phyloP scores from a whole-genome alignment of 1,140 invertebrate genomes.

The Papilio machaon region DNA sequence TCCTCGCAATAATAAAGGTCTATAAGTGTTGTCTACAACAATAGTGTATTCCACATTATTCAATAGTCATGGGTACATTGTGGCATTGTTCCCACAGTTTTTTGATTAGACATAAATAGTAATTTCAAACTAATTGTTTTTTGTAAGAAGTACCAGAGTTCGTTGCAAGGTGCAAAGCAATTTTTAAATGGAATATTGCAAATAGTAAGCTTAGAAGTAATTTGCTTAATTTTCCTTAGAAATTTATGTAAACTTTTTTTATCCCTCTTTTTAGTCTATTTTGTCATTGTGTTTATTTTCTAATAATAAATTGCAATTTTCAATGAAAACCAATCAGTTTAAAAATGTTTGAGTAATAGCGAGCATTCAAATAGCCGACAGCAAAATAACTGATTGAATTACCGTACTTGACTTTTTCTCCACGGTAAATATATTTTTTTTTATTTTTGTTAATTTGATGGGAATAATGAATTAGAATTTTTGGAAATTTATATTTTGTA shows the following conservation, averaged over 20 bases:
- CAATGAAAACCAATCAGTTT: constrained; percentile 34
- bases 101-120: background rate
- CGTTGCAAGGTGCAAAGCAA: too few relatives aligned
- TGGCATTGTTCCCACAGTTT: too few relatives aligned
- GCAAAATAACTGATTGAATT: constrained; percentile 21
- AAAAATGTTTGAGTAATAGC: constrained; percentile 34
- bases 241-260: background rate
- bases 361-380: constrained; percentile 2
- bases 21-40: background rate
- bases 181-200: too few relatives aligned
- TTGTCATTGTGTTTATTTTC: constrained; percentile 7
- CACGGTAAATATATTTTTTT: background rate
- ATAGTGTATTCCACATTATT: background rate
- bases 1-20: too few relatives aligned
- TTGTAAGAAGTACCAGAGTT: too few relatives aligned
- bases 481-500: background rate
- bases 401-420: background rate
- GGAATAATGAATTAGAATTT: background rate
- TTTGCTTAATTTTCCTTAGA: background rate
- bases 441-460: constrained; percentile 4
- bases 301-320: constrained; percentile 21
- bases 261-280: background rate
- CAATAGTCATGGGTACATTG: background rate
- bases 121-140: too few relatives aligned
- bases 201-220: too few relatives aligned